Evolutionary conservation across 2,113 vertebrate genomes (phyloP).

Genomic region (Oenanthe oenanthe): DNA sequence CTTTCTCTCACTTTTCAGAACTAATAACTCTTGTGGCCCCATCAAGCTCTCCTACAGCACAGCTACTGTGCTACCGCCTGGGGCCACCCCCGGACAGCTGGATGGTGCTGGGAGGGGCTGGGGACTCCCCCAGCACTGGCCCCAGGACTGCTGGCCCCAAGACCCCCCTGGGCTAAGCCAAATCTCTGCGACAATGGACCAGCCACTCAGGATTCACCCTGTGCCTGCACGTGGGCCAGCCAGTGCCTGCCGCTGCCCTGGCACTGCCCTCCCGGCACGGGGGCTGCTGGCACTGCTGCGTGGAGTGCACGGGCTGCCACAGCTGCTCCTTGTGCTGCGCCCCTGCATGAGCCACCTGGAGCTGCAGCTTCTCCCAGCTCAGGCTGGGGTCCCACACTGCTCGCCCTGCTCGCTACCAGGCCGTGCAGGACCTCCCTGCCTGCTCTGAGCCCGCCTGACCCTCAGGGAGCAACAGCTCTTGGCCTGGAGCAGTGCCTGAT

Average conservation of each 20-base stretch:
- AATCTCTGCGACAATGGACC: neutral
- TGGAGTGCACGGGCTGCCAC: neutral
- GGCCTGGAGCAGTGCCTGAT: neutral
- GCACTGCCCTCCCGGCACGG: fast-evolving
- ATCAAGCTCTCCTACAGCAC: neutral
- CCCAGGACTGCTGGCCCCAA: neutral
- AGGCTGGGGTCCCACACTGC: fast-evolving
- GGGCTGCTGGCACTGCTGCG: neutral
- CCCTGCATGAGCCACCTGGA: neutral
- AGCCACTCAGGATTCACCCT: slow-evolving; percentile 56
- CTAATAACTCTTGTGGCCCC: neutral
- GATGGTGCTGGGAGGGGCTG: neutral
- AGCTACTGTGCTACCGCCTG: neutral
- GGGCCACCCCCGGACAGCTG: neutral
- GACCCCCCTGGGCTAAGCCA: neutral
- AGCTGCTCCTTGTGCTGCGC: neutral
- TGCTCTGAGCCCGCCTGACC: neutral
- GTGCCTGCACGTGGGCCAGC: slow-evolving; percentile 10
- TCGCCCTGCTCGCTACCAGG: neutral
- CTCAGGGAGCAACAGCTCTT: neutral
- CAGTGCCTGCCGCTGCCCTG: neutral
- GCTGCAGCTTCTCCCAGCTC: neutral
- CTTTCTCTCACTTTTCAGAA: slow-evolving; percentile 10
- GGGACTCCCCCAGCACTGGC: neutral
- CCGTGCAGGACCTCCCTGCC: fast-evolving